These are phyloP conservation scores for Helleia helle DNA, from an alignment of 2,888 invertebrate species.

Conservation along the genomic window DNA sequence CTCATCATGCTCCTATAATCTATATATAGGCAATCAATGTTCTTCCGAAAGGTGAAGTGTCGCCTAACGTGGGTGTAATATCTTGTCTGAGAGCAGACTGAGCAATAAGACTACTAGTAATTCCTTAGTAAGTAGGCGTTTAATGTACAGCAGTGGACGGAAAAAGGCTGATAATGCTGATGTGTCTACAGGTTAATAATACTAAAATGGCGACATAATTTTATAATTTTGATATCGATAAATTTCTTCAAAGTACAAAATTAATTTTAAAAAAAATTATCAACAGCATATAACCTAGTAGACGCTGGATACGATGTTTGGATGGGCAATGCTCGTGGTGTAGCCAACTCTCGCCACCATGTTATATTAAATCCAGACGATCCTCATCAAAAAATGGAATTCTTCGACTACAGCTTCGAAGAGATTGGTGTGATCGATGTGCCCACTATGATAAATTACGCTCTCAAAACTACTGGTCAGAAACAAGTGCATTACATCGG, in stretches of 20 bases:
- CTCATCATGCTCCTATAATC: no score
- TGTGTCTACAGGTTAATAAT: no score
- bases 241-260: no score
- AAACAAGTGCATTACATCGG: slow-evolving; percentile 50
- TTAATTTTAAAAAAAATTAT: no score
- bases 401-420: slow-evolving; percentile 52
- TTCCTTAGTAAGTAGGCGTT: neutral
- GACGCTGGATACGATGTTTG: slow-evolving; percentile 83
- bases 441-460: slow-evolving; percentile 47
- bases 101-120: no score
- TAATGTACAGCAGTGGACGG: no score
- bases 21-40: no score
- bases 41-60: no score
- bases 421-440: slow-evolving; percentile 47
- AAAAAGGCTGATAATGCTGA: neutral
- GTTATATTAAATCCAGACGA: slow-evolving; percentile 35
- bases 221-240: no score
- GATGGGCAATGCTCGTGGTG: slow-evolving; percentile 88
- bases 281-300: slow-evolving; percentile 76
- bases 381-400: slow-evolving; percentile 26
- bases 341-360: slow-evolving; percentile 78
- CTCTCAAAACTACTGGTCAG: slow-evolving; percentile 32
- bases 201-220: no score
- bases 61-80: no score
- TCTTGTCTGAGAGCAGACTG: no score